Base-by-base conservation (phyloP, 2,797 vertebrate species). In the Cryptoblepharus egeriae region DNA sequence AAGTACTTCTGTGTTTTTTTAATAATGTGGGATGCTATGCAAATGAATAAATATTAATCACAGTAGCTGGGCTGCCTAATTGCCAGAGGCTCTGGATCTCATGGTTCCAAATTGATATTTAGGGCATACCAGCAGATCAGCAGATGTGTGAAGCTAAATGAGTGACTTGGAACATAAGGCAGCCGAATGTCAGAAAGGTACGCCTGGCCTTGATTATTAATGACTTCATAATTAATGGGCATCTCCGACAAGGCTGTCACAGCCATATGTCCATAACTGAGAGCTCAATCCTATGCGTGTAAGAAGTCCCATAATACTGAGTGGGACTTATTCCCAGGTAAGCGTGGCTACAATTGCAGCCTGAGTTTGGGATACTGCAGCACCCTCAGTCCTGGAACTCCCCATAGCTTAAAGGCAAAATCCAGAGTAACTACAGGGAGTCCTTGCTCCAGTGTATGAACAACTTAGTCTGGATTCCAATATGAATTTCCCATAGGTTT, bases 61-160 rank as follows among this genome's bases (percentile, higher is more conserved):
- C 65, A 32, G 71, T 72, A 42, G 30, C 64, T 16, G n/a, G 30
- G 22, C 45, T 65, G 15, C 2, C 8, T 87, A 89, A 84, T 88
- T 88, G 20, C 76, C 78, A 30, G 45, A 86, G 57, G 52, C 39
- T 86, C 55, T 81, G 70, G 35, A 69, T 85, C 63, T 87, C 73
- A 69, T 83, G 70, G 52, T 80, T 91, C 88, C 68, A 88, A 91
- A 89, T 10, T 90, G 87, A 37, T 89, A 67, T 88, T 92, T 93
- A 85, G 78, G 61, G 65, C 45, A 73, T 35, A 79, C 12, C 49
- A 84, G 63, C 18, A 30, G 61, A 84, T 80, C 64, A 91, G 55
- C 75, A 77, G 71, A 84, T 88, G 64, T 89, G 75, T 87, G 70
- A 15, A 68, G 74, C 45, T 88, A 83, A 92, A 82, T 61, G 70